phyloP scores from a whole-genome alignment of 2,113 vertebrate genomes.

The Ia io region DNA sequence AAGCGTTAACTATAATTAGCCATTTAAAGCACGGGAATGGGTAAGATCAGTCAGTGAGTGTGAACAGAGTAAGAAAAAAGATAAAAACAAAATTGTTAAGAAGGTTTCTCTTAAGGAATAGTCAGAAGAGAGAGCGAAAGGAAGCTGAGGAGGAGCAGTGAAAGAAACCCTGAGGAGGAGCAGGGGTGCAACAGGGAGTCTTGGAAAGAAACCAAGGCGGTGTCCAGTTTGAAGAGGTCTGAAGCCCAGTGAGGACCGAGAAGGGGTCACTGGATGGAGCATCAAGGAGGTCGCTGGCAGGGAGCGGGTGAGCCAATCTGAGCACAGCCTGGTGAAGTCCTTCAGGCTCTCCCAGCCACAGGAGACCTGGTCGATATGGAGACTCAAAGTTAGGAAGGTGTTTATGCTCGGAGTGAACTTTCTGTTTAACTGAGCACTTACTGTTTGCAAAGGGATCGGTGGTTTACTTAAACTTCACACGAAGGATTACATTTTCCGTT shows the following conservation, averaged over 20 bases:
- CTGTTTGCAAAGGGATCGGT: constrained; percentile 38
- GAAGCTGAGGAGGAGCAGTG: neutral
- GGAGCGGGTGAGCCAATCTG: neutral
- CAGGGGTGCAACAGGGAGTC: too few relatives aligned
- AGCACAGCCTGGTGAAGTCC: rapidly evolving
- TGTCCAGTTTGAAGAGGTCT: neutral
- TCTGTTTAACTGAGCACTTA: neutral
- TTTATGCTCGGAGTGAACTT: neutral
- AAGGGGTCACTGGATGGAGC: rapidly evolving
- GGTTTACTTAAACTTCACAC: constrained; percentile 8
- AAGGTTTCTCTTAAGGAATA: neutral
- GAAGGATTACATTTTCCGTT: constrained; percentile 57
- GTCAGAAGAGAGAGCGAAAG: neutral
- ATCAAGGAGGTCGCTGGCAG: neutral
- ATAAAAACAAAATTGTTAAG: neutral
- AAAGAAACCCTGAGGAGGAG: neutral
- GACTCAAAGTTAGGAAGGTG: neutral
- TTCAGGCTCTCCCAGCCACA: neutral
- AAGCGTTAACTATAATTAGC: neutral
- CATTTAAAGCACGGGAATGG: neutral
- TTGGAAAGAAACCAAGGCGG: neutral
- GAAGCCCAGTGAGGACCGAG: neutral
- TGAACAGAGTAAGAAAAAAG: neutral
- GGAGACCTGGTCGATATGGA: neutral
- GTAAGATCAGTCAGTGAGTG: neutral